Conservation (phyloP, 2,113 vertebrate genomes). For the Electrona antarctica region DNA sequence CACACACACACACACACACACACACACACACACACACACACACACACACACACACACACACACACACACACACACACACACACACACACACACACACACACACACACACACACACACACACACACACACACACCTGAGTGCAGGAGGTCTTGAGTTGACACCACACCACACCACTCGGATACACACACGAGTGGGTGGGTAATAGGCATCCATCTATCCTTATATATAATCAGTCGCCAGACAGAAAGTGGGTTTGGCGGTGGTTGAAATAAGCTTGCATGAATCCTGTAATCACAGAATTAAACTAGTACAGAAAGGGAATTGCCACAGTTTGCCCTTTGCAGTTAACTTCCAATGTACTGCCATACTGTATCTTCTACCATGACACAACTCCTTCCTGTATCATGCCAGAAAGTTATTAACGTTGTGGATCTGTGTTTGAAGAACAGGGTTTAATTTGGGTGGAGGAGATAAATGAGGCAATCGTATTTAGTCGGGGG, state of each 20-base stretch:
- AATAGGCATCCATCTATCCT: conserved; percentile 17
- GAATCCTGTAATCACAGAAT: conserved; percentile 36
- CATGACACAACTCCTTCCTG: background rate
- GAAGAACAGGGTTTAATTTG: conserved; percentile 53
- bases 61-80: conserved; percentile 11
- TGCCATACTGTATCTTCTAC: background rate
- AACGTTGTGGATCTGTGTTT: conserved; percentile 15
- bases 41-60: background rate
- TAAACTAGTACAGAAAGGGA: conserved; percentile 24
- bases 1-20: background rate
- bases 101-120: conserved; percentile 15
- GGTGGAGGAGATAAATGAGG: conserved; percentile 43
- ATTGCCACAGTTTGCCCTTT: background rate
- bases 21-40: conserved; percentile 10
- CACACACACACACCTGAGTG: conserved; percentile 3
- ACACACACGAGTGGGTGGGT: conserved; percentile 24
- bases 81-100: background rate
- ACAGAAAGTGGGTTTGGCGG: background rate
- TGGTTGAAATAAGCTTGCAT: background rate
- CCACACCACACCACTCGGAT: conserved; percentile 11
- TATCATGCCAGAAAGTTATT: background rate
- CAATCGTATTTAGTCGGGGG: conserved; percentile 46
- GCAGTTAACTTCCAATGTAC: background rate
- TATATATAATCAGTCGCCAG: background rate
- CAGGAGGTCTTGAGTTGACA: conserved; percentile 52